Evolutionary conservation across 2,797 vertebrate species (phyloP), one percentile per base, ranked within the genome.

Genomic region (Mus spretus): DNA sequence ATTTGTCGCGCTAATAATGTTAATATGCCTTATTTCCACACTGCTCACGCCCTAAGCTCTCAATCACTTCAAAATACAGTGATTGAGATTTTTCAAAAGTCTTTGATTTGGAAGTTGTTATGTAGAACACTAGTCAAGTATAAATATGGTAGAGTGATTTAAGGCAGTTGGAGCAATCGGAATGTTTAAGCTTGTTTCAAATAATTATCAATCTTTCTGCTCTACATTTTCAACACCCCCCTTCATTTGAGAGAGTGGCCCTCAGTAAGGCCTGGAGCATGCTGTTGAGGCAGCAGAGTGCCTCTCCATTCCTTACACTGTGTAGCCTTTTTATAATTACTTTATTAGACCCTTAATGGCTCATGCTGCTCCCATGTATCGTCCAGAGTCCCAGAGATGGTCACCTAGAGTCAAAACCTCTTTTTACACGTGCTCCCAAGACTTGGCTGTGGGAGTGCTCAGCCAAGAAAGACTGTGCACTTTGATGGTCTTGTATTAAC

Each of bases 11-110:
- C 98, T 98, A 98, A 98, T 97, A 97, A 98, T 97, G 96, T 98
- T 98, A 98, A 98, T 97, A 96, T 97, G 96, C 96, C 98, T 97
- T 98, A 98, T 98, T 98, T 97, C 94, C 90, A 97, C 96, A 97
- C 96, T 65, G 92, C 93, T 97, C 97, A 96, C 95, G 93, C 97
- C 98, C 96, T 91, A 91, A 97, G 96, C 96, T 97, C 97, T 98
- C 98, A 98, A 98, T 98, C 98, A 97, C 97, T 97, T 98, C 96
- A 98, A 97, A 88, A 93, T 40, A 63, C 82, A 97, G 94, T 85
- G 96, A 97, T 92, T 96, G 75, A 98, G 94, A 97, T 93, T 82
- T 97, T 91, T 91, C 95, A 95, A 67, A 94, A 94, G 96, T 97
- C 89, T 98, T 98, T 94, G 96, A 85, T 97, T 98, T 95, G 50